These are phyloP conservation scores for Agelastica alni DNA, from an alignment of 2,888 invertebrate species.

Conservation along the genomic window DNA sequence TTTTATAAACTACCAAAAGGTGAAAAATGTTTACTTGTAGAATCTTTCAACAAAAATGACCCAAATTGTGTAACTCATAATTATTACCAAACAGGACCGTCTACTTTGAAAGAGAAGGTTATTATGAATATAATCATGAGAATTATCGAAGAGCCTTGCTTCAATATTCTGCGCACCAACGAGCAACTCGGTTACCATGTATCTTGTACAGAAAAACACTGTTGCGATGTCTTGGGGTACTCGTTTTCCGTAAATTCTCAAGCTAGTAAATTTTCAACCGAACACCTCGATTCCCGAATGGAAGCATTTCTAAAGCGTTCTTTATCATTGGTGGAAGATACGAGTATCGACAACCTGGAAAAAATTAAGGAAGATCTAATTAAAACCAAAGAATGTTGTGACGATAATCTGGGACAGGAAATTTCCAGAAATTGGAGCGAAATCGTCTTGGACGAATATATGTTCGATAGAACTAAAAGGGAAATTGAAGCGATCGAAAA, in stretches of 20 bases:
- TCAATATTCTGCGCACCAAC: slow-evolving; percentile 82
- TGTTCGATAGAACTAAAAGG: slow-evolving; percentile 73
- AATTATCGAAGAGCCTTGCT: slow-evolving; percentile 86
- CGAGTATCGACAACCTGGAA: slow-evolving; percentile 64
- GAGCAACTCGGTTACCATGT: slow-evolving; percentile 91
- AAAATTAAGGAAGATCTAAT: slow-evolving; percentile 70
- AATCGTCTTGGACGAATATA: slow-evolving; percentile 71
- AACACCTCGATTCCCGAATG: slow-evolving; percentile 72
- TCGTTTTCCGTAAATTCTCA: slow-evolving; percentile 80
- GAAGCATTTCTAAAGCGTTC: slow-evolving; percentile 72
- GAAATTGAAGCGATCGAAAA: slow-evolving; percentile 68
- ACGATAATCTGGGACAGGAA: slow-evolving; percentile 79
- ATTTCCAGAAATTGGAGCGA: slow-evolving; percentile 79
- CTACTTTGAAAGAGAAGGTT: slow-evolving; percentile 64
- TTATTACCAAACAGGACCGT: slow-evolving; percentile 80
- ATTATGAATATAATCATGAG: slow-evolving; percentile 75
- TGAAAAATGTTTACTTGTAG: slow-evolving; percentile 67
- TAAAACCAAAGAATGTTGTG: slow-evolving; percentile 75
- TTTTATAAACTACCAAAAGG: slow-evolving; percentile 71
- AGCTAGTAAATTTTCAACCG: slow-evolving; percentile 68
- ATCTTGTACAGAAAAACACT: slow-evolving; percentile 69
- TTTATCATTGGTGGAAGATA: slow-evolving; percentile 62
- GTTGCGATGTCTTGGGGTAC: slow-evolving; percentile 79
- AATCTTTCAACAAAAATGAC: slow-evolving; percentile 73
- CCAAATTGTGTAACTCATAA: slow-evolving; percentile 82